A percentile compares a stretch with the other conserved stretches of the same genome.
Evolutionary conservation across 2,113 vertebrate genomes (phyloP).

Genomic region (Centropristis striata): DNA sequence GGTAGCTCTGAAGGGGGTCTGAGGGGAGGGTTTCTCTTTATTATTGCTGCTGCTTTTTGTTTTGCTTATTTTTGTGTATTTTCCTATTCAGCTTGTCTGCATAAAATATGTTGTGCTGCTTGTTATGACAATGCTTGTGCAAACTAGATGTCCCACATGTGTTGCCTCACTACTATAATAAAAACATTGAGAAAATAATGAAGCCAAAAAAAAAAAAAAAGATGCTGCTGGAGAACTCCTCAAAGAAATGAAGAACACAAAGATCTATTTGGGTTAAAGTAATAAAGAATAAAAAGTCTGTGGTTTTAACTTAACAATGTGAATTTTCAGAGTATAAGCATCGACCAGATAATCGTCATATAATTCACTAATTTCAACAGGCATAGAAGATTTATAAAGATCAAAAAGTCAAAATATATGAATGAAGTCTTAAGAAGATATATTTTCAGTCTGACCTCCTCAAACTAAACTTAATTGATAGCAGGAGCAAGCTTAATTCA

Average conservation of each 20-base stretch:
- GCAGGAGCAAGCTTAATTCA: not conserved
- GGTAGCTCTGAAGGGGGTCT: not conserved
- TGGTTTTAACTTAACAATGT: not conserved
- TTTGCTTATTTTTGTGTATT: not conserved
- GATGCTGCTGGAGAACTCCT: too few relatives aligned
- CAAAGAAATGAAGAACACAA: not conserved
- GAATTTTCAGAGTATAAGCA: not conserved
- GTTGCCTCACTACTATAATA: not conserved
- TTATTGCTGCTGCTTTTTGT: not conserved
- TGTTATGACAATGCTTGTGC: not conserved
- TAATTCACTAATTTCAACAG: not conserved
- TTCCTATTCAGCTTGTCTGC: not conserved
- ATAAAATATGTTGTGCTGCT: not conserved
- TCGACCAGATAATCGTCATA: not conserved
- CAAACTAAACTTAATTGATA: slow-evolving; percentile 3
- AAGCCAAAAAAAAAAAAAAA: not conserved
- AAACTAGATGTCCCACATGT: not conserved
- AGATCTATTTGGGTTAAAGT: not conserved
- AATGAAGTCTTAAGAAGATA: not conserved
- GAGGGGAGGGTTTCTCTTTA: not conserved
- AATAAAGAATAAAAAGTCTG: not conserved
- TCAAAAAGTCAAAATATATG: not conserved
- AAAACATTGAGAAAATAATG: not conserved
- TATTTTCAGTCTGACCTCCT: not conserved
- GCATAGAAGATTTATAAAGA: not conserved